A percentile compares a stretch with the other conserved stretches of the same genome.
Evolutionary conservation across 1,140 invertebrate genomes (phyloP).

Genomic region (Sycophila sp.): DNA sequence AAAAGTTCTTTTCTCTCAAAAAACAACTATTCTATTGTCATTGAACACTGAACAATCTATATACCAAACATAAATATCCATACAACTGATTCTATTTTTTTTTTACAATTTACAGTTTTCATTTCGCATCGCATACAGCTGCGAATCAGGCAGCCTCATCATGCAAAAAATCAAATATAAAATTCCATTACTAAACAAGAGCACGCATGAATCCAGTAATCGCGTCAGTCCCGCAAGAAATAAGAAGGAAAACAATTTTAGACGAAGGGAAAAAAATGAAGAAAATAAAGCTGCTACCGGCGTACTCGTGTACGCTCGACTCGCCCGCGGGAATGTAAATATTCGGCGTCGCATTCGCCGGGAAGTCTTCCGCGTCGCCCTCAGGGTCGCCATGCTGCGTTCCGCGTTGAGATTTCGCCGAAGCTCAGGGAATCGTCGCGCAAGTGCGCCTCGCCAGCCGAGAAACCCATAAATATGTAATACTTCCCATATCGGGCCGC

Average conservation of each 20-base stretch:
- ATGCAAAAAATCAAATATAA: neutral
- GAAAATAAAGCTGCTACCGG: conserved; percentile 10
- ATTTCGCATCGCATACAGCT: too few species aligned
- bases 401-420: conserved; percentile 60
- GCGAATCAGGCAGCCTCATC: too few species aligned
- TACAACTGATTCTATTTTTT: too few species aligned
- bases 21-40: too few species aligned
- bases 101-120: too few species aligned
- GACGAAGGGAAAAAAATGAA: conserved; percentile 16
- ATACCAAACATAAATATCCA: too few species aligned
- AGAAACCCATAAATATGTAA: conserved; percentile 68
- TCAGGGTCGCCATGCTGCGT: too few species aligned
- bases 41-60: too few species aligned
- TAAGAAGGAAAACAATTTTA: conserved; percentile 28
- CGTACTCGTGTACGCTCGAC: neutral
- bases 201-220: conserved; percentile 31
- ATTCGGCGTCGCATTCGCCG: conserved; percentile 33
- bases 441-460: conserved; percentile 29
- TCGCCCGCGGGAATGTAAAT: conserved; percentile 32
- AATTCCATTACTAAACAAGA: conserved; percentile 26
- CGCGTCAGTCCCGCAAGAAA: neutral
- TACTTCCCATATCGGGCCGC: conserved; percentile 56
- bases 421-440: conserved; percentile 65
- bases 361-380: conserved; percentile 50
- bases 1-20: too few species aligned